phyloP scores from a whole-genome alignment of 1,140 invertebrate species.

The Drosophila simulans region DNA sequence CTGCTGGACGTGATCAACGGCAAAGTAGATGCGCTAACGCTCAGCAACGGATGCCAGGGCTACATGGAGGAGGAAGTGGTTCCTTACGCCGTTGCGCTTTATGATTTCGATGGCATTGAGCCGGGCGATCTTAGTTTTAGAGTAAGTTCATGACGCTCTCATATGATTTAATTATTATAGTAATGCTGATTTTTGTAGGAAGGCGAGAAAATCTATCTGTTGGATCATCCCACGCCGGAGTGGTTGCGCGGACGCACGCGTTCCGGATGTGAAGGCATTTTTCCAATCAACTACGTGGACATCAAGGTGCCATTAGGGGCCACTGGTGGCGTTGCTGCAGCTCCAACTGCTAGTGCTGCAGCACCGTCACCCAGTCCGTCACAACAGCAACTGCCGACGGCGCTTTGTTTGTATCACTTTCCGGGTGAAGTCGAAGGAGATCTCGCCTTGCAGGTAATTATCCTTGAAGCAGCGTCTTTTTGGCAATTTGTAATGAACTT shows the following conservation, averaged over 20 bases:
- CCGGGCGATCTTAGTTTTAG: conserved; percentile 90
- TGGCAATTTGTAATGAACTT: neutral
- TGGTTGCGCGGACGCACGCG: conserved; percentile 91
- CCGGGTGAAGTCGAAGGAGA: conserved; percentile 87
- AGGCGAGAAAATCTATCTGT: conserved; percentile 89
- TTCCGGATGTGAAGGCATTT: conserved; percentile 89
- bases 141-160: conserved; percentile 85
- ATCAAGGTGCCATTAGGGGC: conserved; percentile 88
- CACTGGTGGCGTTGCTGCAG: conserved; percentile 68
- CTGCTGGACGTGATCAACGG: conserved; percentile 77
- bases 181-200: conserved; percentile 85
- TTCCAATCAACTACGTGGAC: conserved; percentile 92
- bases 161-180: neutral
- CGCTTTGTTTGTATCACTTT: conserved; percentile 87
- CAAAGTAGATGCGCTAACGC: conserved; percentile 71
- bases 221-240: conserved; percentile 89
- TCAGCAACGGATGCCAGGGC: conserved; percentile 55
- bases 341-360: conserved; percentile 53
- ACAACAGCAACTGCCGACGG: conserved; percentile 57
- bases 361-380: conserved; percentile 19
- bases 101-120: conserved; percentile 89
- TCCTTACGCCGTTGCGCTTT: conserved; percentile 90
- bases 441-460: conserved; percentile 86
- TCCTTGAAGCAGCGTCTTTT: fast-evolving
- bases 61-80: conserved; percentile 64